A percentile compares a stretch with the other conserved stretches of the same genome.
These are phyloP conservation scores for Heliocidaris tuberculata DNA, from an alignment of 35 echinoderm and acorn worm genomes.

Conservation along the genomic window DNA sequence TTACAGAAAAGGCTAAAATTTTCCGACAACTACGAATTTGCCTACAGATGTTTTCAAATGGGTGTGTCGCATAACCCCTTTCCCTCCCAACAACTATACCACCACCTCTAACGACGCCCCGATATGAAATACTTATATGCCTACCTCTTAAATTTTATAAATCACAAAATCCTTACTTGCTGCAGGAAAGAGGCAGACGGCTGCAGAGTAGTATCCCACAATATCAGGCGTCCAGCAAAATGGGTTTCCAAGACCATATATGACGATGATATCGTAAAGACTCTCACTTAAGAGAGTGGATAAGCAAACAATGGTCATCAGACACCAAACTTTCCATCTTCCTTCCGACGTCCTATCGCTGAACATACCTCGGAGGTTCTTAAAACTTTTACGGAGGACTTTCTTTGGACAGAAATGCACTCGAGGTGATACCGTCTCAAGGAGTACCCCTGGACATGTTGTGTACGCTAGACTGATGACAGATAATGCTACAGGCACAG, in stretches of 20 bases:
- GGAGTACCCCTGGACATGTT: constrained; percentile 20
- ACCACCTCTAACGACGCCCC: too few species aligned
- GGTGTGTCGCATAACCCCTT: too few species aligned
- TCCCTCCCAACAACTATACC: too few species aligned
- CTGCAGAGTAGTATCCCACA: constrained; percentile 40
- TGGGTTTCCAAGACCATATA: constrained; percentile 55
- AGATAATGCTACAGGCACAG: neutral
- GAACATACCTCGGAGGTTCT: constrained; percentile 17
- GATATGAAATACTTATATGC: too few species aligned
- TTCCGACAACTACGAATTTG: too few species aligned
- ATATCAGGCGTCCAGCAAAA: constrained; percentile 57
- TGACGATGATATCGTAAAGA: constrained; percentile 11
- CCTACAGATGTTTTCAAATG: too few species aligned
- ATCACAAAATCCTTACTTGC: constrained; percentile 21
- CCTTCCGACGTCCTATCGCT: neutral
- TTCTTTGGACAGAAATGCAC: neutral
- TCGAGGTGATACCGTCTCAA: constrained; percentile 29
- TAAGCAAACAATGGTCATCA: constrained; percentile 14
- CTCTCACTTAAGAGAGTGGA: constrained; percentile 19
- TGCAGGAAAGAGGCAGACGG: constrained; percentile 39
- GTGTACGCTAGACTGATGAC: constrained; percentile 44
- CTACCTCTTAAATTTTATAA: too few species aligned
- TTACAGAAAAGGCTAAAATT: too few species aligned
- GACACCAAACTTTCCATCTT: neutral
- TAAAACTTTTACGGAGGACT: neutral